A percentile compares a stretch with the other conserved stretches of the same genome.
Conservation (phyloP, 2,797 vertebrate genomes). For the Microctenopoma lineatum region DNA sequence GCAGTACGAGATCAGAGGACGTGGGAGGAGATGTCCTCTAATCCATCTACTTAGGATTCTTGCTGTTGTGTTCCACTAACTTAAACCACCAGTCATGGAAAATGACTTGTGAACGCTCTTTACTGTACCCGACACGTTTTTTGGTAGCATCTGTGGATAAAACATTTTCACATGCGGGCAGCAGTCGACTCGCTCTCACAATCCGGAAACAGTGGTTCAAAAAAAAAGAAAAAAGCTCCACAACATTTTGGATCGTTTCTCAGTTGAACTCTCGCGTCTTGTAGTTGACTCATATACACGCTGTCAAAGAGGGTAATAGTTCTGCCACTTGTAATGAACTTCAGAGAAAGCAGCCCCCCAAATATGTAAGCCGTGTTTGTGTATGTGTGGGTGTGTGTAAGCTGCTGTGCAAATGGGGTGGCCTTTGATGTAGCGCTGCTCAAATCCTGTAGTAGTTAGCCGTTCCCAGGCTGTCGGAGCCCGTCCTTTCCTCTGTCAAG, state of each 20-base stretch:
- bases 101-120: constrained; percentile 45
- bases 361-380: constrained; percentile 81
- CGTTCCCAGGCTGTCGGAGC: constrained; percentile 79
- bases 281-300: constrained; percentile 54
- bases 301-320: constrained; percentile 70
- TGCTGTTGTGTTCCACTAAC: constrained; percentile 61
- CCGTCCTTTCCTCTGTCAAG: constrained; percentile 75
- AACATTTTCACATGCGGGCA: constrained; percentile 23
- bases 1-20: constrained; percentile 67
- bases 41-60: constrained; percentile 61
- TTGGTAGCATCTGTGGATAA: constrained; percentile 21
- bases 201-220: background rate
- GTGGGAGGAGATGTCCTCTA: constrained; percentile 70
- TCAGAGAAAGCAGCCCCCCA: constrained; percentile 74
- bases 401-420: constrained; percentile 74
- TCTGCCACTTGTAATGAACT: constrained; percentile 76
- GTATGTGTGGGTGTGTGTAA: constrained; percentile 79
- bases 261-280: constrained; percentile 54
- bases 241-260: constrained; percentile 51
- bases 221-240: constrained; percentile 13
- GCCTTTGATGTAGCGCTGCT: constrained; percentile 78
- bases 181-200: background rate
- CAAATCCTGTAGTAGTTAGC: constrained; percentile 69
- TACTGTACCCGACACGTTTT: constrained; percentile 30
- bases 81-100: constrained; percentile 58